Conservation (phyloP, 1,140 invertebrate species). For the Drosophila hydei region DNA sequence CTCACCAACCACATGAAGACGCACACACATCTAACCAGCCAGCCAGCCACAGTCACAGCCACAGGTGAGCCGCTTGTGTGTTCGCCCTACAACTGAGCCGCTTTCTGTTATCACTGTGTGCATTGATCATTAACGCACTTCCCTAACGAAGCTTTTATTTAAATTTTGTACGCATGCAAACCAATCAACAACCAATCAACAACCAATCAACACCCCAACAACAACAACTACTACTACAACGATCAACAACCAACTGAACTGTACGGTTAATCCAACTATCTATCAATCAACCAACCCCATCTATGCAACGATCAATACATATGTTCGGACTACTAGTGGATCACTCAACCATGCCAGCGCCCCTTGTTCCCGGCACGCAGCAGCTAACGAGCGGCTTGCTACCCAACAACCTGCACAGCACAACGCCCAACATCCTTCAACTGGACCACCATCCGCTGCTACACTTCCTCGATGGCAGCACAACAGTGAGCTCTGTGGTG, state of each 20-base stretch:
- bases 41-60: constrained; percentile 48
- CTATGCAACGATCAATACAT: constrained; percentile 28
- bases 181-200: constrained; percentile 36
- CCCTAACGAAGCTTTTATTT: constrained; percentile 84
- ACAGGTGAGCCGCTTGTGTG: constrained; percentile 73
- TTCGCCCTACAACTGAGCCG: constrained; percentile 76
- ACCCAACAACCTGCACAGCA: constrained; percentile 71
- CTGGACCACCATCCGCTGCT: constrained; percentile 79
- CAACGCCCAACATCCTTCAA: constrained; percentile 69
- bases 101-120: constrained; percentile 81
- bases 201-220: constrained; percentile 50
- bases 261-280: constrained; percentile 21
- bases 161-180: constrained; percentile 83
- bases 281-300: constrained; percentile 27
- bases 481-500: constrained; percentile 77
- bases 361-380: constrained; percentile 65
- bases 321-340: constrained; percentile 55
- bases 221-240: constrained; percentile 40
- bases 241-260: constrained; percentile 23
- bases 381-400: constrained; percentile 66
- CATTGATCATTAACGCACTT: constrained; percentile 81
- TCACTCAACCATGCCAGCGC: constrained; percentile 72
- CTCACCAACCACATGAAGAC: constrained; percentile 83
- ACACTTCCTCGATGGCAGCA: constrained; percentile 80
- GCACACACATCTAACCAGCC: constrained; percentile 75